Percentiles rank a stretch among this genome's conserved stretches.
phyloP scores from a whole-genome alignment of 2,888 invertebrate species.

The Elmis aenea region DNA sequence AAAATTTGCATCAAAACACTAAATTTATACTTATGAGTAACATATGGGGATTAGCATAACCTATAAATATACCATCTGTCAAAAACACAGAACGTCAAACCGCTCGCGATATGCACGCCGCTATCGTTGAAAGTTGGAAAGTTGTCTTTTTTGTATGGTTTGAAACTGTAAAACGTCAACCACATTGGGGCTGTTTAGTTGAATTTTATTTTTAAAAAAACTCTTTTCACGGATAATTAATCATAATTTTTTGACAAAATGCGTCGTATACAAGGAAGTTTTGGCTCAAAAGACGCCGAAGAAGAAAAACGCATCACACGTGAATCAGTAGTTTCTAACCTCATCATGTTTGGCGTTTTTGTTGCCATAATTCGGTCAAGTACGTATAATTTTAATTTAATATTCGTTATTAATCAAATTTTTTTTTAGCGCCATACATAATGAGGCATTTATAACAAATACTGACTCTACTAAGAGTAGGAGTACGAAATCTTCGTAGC shows the following conservation, averaged over 20 bases:
- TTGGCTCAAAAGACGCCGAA: slow-evolving; percentile 24
- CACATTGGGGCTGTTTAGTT: too few relatives aligned
- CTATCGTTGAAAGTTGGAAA: too few relatives aligned
- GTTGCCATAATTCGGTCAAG: slow-evolving; percentile 31
- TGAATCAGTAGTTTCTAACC: slow-evolving; percentile 30
- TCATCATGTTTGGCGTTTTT: slow-evolving; percentile 28
- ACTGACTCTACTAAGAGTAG: slow-evolving; percentile 6
- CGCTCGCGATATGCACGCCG: too few relatives aligned
- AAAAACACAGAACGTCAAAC: too few relatives aligned
- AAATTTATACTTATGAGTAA: too few relatives aligned
- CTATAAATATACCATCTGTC: too few relatives aligned
- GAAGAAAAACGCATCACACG: slow-evolving; percentile 30
- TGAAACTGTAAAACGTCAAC: too few relatives aligned
- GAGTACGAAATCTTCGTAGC: too few relatives aligned
- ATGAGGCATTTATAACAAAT: slow-evolving; percentile 2
- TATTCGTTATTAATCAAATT: too few relatives aligned
- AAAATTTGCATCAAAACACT: too few relatives aligned
- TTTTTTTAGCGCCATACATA: slow-evolving; percentile 5
- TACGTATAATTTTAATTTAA: slow-evolving; percentile 15
- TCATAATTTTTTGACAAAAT: slow-evolving; percentile 13
- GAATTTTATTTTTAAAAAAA: slow-evolving; percentile 1
- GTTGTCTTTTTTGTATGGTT: too few relatives aligned
- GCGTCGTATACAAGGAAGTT: slow-evolving; percentile 30
- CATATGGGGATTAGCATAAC: too few relatives aligned
- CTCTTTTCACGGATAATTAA: not conserved